Evolutionary conservation across 1,140 invertebrate species (phyloP).

Genomic region (Tyrophagus putrescentiae): DNA sequence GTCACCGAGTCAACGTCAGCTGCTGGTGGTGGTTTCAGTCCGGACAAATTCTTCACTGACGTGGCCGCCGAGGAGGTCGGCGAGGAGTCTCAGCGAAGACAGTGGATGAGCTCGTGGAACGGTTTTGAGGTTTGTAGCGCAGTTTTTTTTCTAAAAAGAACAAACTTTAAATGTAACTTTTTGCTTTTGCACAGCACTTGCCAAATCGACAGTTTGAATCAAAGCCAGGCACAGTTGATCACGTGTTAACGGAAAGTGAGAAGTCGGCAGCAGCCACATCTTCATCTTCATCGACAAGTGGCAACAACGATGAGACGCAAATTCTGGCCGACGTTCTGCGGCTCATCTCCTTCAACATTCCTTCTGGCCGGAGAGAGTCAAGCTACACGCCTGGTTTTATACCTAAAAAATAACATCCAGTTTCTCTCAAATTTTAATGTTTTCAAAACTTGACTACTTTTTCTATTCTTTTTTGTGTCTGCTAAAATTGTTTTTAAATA

Average conservation of each 20-base stretch:
- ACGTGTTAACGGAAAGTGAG: neutral
- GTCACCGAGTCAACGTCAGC: neutral
- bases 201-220: neutral
- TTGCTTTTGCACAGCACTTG: neutral
- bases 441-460: too few relatives aligned
- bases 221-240: neutral
- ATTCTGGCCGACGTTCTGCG: constrained; percentile 2
- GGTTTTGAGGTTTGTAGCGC: neutral
- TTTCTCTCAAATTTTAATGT: too few relatives aligned
- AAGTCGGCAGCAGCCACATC: neutral
- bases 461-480: too few relatives aligned
- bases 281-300: neutral
- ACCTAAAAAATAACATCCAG: too few relatives aligned
- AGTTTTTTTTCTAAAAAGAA: neutral
- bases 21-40: neutral
- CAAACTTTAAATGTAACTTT: too few relatives aligned
- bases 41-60: neutral
- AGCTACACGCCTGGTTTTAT: too few relatives aligned
- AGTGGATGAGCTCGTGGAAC: neutral
- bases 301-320: neutral
- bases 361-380: neutral
- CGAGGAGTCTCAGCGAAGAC: neutral
- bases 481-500: too few relatives aligned
- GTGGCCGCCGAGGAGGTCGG: neutral
- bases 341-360: constrained; percentile 9